Percentiles rank a stretch among this genome's conserved stretches.
Conservation (phyloP, 1,140 invertebrate species). For the Ditylenchus dipsaci region DNA sequence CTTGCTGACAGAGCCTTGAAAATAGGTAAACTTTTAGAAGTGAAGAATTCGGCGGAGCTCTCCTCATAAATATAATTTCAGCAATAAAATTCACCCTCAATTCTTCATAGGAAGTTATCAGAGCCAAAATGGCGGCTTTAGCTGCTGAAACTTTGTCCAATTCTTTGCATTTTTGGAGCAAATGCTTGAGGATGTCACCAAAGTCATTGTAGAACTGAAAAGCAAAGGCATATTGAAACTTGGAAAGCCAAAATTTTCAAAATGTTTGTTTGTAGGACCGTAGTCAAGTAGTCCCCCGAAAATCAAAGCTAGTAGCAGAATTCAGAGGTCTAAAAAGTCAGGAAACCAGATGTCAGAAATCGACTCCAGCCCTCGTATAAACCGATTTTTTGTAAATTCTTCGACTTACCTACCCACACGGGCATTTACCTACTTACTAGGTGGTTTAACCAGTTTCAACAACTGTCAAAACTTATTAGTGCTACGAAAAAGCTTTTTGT, state of each 20-base stretch:
- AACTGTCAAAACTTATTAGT: too few species aligned
- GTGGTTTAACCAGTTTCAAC: too few species aligned
- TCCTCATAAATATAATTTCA: background rate
- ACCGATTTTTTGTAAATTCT: too few species aligned
- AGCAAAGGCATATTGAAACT: background rate
- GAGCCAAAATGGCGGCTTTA: conserved; percentile 73
- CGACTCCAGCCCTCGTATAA: too few species aligned
- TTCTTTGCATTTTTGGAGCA: conserved; percentile 88
- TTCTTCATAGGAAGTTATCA: conserved; percentile 26
- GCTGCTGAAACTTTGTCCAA: conserved; percentile 95
- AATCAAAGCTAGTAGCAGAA: background rate
- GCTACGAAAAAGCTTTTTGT: too few species aligned
- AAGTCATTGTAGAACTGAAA: conserved; percentile 90
- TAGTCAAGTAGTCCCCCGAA: background rate
- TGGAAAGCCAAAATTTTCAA: background rate
- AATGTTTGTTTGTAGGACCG: background rate
- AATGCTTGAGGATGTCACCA: conserved; percentile 98
- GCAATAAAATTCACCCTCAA: conserved; percentile 13
- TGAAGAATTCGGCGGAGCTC: conserved; percentile 4
- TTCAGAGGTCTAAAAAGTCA: too few species aligned
- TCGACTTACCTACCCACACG: too few species aligned
- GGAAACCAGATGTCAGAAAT: background rate
- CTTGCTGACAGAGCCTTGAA: background rate
- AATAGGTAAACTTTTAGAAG: conserved; percentile 1
- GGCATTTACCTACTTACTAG: too few species aligned